A percentile compares a stretch with the other conserved stretches of the same genome.
Evolutionary conservation across 2,888 invertebrate genomes (phyloP).

Genomic region (Tachystola acroxantha): DNA sequence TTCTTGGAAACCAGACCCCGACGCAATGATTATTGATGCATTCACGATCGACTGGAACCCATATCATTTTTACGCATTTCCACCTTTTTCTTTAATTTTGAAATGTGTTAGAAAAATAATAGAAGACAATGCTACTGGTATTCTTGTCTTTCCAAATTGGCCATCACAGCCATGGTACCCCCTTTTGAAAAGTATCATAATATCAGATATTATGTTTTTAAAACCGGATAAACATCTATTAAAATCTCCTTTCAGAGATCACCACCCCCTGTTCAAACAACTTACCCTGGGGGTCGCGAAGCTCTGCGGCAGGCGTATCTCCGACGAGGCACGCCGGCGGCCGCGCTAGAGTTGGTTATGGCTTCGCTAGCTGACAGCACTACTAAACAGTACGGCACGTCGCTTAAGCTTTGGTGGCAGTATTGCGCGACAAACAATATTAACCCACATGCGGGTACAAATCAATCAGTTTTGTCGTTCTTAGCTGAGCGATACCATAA

Average conservation of each 20-base stretch:
- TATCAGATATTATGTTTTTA: constrained; percentile 5
- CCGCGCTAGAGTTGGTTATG: constrained; percentile 8
- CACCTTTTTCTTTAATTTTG: constrained; percentile 10
- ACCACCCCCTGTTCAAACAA: constrained; percentile 1
- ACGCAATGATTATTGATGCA: constrained; percentile 2
- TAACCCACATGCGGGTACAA: not conserved
- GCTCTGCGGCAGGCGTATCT: constrained; percentile 13
- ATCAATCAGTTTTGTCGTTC: not conserved
- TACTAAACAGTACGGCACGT: constrained; percentile 10
- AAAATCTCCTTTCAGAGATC: constrained; percentile 5
- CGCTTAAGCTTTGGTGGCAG: constrained; percentile 3
- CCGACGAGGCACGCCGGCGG: constrained; percentile 9
- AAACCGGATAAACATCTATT: not conserved
- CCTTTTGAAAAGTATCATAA: not conserved
- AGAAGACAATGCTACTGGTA: constrained; percentile 8
- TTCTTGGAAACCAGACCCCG: constrained; percentile 7
- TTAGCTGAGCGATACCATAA: not conserved
- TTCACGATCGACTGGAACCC: constrained; percentile 12
- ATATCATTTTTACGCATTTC: constrained; percentile 12
- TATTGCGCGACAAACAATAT: no score
- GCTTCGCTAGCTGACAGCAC: constrained; percentile 10
- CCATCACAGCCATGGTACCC: constrained; percentile 7
- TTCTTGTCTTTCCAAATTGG: constrained; percentile 10
- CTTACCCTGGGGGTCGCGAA: no score
- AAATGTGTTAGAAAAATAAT: constrained; percentile 10